Evolutionary conservation across 2,888 invertebrate species (phyloP), one percentile per base, ranked within the genome.

Genomic region (Andrena minutula): DNA sequence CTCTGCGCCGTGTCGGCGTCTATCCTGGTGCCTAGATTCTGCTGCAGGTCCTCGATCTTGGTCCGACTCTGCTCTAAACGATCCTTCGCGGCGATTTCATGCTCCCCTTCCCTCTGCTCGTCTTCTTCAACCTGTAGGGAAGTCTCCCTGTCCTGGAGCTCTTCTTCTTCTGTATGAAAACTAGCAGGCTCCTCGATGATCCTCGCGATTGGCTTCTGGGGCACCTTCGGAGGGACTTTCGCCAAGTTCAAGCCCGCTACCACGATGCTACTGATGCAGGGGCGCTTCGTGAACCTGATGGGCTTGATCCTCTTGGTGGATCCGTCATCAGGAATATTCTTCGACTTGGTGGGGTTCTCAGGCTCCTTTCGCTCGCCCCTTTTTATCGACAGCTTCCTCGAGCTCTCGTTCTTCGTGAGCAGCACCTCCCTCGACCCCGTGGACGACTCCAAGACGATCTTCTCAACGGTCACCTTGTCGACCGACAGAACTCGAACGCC

Each of bases 41-140:
- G 85, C 35, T 93, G 93, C 1, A 93, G 87, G 4, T 84, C 86
- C 60, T 90, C 89, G 69, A 93, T 93, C 30, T 91, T 89, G 20
- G 83, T 82, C 28, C 89, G 91, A 63, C 91, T 92, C 61, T 81
- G 89, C 64, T 89, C 88, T 30, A 91, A 41, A 2, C 85, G 86
- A 71, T 90, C 88, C 26, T 89, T 90, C 10, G 91, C 90, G 12
- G 74, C 72, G 10, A 63, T 78, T 10, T 60, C 26, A 6, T 47
- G 8, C 5, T 7, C n/a, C n/a, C 51, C 2, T 6, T 60, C 26
- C n/a, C 10, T 58, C 12, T 1, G 32, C 8, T 64, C 2, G 6
- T 26, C 12, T n/a, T 65, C 69, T 10, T 61, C 26, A 3, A 8
- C 3, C 10, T 53, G 20, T 4, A 53, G 10, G 23, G 53, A 10